Conservation (phyloP, 1,140 invertebrate genomes). For the Euschistus heros region DNA sequence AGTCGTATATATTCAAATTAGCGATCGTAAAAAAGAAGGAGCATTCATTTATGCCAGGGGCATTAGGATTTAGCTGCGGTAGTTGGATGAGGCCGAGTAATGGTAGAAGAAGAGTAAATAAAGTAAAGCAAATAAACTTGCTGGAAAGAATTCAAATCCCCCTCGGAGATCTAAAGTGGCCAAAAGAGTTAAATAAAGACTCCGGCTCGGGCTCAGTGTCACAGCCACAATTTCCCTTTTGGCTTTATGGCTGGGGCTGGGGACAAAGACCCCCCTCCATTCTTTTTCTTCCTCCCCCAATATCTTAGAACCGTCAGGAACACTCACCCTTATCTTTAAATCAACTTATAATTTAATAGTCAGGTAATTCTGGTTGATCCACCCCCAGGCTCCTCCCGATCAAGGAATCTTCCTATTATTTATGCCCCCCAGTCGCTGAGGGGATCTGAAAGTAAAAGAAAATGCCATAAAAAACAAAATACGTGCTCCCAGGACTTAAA, state of each 20-base stretch:
- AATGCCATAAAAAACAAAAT: not conserved
- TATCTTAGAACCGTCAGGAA: constrained; percentile 11
- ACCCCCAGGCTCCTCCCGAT: not conserved
- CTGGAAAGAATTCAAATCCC: not conserved
- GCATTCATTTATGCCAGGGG: no score
- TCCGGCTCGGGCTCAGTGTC: not conserved
- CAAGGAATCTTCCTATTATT: not conserved
- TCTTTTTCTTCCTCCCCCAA: not conserved
- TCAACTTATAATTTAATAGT: constrained; percentile 18
- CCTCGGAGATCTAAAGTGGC: constrained; percentile 5
- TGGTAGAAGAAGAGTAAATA: not conserved
- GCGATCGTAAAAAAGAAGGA: no score
- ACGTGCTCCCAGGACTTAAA: no score
- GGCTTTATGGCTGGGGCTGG: not conserved
- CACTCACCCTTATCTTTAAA: constrained; percentile 14
- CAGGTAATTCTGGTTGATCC: constrained; percentile 12
- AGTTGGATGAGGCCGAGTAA: not conserved
- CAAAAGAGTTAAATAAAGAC: constrained; percentile 17
- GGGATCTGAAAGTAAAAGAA: not conserved
- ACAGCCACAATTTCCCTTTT: not conserved
- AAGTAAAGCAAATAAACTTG: constrained; percentile 5
- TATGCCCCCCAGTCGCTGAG: not conserved
- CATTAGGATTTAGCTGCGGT: no score
- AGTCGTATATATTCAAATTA: no score
- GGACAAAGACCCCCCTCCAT: not conserved